These are phyloP conservation scores for Pammene aurita DNA, from an alignment of 2,888 invertebrate species.

Conservation along the genomic window DNA sequence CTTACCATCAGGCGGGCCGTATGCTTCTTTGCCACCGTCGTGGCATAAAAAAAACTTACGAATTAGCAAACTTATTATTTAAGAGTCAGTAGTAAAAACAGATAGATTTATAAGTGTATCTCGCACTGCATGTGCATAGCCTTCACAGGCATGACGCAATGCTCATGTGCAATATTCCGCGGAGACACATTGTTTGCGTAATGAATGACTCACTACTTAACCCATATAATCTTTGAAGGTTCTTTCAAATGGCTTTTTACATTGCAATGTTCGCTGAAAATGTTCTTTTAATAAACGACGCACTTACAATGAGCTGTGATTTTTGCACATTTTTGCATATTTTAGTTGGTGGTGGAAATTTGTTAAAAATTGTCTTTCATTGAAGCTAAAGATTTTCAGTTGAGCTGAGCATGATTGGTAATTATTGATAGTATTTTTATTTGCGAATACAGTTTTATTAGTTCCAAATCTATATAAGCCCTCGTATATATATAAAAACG, in stretches of 20 bases:
- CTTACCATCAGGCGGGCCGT: too few species aligned
- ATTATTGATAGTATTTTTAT: too few species aligned
- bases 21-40: too few species aligned
- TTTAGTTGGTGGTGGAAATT: not conserved
- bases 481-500: too few species aligned
- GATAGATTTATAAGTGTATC: slow-evolving; percentile 4
- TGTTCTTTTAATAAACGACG: slow-evolving; percentile 15
- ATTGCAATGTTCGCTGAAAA: slow-evolving; percentile 42
- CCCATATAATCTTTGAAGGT: slow-evolving; percentile 60
- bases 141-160: slow-evolving; percentile 56
- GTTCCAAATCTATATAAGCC: too few species aligned
- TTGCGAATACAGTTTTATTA: too few species aligned
- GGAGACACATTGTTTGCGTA: slow-evolving; percentile 62
- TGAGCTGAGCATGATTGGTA: too few species aligned
- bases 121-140: slow-evolving; percentile 44
- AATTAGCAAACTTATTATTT: not conserved
- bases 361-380: too few species aligned
- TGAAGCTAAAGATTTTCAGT: too few species aligned
- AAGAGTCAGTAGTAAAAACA: not conserved
- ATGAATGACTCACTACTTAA: slow-evolving; percentile 55
- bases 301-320: not conserved
- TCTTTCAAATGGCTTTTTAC: slow-evolving; percentile 56
- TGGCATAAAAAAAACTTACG: too few species aligned
- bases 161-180: slow-evolving; percentile 55
- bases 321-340: not conserved